Conservation (phyloP, 1,140 invertebrate genomes). For the Trachymyrmex septentrionalis region DNA sequence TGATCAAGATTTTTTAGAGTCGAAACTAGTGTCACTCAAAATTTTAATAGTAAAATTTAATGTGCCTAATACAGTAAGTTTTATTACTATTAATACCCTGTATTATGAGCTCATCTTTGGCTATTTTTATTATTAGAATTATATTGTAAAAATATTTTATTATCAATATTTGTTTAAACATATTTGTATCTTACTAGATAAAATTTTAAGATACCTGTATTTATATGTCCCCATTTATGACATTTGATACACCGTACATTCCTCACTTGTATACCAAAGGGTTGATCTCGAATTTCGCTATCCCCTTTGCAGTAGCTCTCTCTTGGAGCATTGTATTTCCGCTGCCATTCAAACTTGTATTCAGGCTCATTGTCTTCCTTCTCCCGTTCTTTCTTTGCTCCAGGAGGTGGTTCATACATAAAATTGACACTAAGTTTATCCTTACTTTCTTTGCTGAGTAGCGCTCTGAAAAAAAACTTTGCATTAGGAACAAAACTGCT, state of each 20-base stretch:
- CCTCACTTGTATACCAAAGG: conserved; percentile 99
- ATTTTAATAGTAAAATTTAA: too few relatives aligned
- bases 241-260: conserved; percentile 99
- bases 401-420: conserved; percentile 99
- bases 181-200: conserved; percentile 9
- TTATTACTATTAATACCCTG: too few relatives aligned
- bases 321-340: conserved; percentile 99
- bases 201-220: conserved; percentile 91
- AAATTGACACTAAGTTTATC: conserved; percentile 99
- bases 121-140: too few relatives aligned
- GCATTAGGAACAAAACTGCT: conserved; percentile 16
- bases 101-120: too few relatives aligned
- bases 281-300: conserved; percentile 98
- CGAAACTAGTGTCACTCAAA: too few relatives aligned
- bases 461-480: conserved; percentile 89
- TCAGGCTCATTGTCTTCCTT: conserved; percentile 98
- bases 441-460: conserved; percentile 99
- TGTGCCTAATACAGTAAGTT: too few relatives aligned
- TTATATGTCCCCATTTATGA: conserved; percentile 99
- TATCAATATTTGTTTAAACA: conserved; percentile 21
- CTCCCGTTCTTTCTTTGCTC: conserved; percentile 96
- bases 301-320: conserved; percentile 99
- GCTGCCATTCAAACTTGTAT: conserved; percentile 99
- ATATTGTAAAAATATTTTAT: conserved; percentile 75
- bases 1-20: too few relatives aligned